Evolutionary conservation across 2,888 invertebrate species (phyloP), one percentile per base, ranked within the genome.

Genomic region (Trypoxylon attenuatum): DNA sequence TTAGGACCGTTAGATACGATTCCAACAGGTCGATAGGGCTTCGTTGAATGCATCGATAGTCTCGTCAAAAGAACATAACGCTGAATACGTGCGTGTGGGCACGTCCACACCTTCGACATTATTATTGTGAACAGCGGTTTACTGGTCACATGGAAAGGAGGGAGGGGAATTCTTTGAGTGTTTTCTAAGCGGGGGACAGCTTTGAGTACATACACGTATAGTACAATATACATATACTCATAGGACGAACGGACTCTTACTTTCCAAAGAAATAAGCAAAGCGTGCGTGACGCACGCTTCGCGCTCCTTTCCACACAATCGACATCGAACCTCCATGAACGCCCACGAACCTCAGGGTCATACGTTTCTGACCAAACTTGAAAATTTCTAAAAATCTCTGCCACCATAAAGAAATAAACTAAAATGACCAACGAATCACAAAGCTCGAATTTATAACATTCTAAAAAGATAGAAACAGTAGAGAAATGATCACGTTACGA

Each of bases 261-360:
- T 81, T 81, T 81, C 79, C 74, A 79, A 77, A 74, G 67, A 71
- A 68, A 71, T 72, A 77, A 79, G 73, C 38, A 67, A 61, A 49
- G 42, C 58, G 55, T 33, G 55, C 57, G 47, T 53, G 54, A 63
- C 57, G 39, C 45, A 27, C 5, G 13, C 19, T 38, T 27, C 29
- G 23, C 41, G 43, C 16, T 23, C 16, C 42, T 41, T 39, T 25
- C 33, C 15, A 2, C 22, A 16, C 16, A 8, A 29, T 8, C n/a
- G 8, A 41, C 8, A 6, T 46, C 15, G 51, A 33, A 45, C 18
- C 22, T 13, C 19, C 18, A 27, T 38, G 33, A 16, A 57, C 53
- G 63, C 63, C 58, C 45, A 68, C 53, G 52, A 65, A 43, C 49
- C 13, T 19, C 21, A 45, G 22, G 60, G 27, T 49, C 43, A 49